Evolutionary conservation across 2,888 invertebrate genomes (phyloP), one percentile per base, ranked within the genome.

Genomic region (Antheraea assamensis): DNA sequence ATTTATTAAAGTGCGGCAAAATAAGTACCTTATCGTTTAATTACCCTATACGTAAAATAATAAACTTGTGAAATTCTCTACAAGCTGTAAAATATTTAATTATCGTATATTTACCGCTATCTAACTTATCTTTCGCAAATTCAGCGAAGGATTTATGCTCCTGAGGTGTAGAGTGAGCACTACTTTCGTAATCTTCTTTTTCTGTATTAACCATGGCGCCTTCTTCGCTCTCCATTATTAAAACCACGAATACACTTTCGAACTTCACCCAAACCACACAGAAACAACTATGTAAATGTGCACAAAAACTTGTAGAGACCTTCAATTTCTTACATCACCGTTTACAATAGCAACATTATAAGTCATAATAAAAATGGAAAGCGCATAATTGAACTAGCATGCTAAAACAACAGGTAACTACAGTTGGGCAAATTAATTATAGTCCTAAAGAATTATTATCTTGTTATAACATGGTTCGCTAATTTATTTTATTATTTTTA

Each of bases 321-420:
- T 91, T 91, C 88, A 87, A 79, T 88, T 87, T 90, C 94, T 94
- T 94, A 94, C 94, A 94, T 94, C 94, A 94, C 93, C 94, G 88
- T 88, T 87, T 80, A 89, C 83, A 90, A 89, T 90, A 92, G 82
- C 10, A 80, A 64, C 61, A 1, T 30, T 64, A 64, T 64, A 64
- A 30, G 61, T 17, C 30, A 64, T 30, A 64, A 52, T 17, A 27
- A 24, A 42, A 10, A 58, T 27, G 58, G 13, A 10, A 49, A 31
- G 21, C 68, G 35, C 30, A 70, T n/a, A 24, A 72, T 30, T 70
- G 13, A 27, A 70, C 66, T 35, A 72, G 27, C 13, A 21, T 1
- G 35, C n/a, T 13, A 8, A 68, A 24, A 19, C 49, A 15, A 8
- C 30, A 68, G 21, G n/a, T 58, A 30, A 24, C 58, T 58, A 24